Base-by-base conservation (phyloP, 2,113 vertebrate species). In the Colaptes auratus region DNA sequence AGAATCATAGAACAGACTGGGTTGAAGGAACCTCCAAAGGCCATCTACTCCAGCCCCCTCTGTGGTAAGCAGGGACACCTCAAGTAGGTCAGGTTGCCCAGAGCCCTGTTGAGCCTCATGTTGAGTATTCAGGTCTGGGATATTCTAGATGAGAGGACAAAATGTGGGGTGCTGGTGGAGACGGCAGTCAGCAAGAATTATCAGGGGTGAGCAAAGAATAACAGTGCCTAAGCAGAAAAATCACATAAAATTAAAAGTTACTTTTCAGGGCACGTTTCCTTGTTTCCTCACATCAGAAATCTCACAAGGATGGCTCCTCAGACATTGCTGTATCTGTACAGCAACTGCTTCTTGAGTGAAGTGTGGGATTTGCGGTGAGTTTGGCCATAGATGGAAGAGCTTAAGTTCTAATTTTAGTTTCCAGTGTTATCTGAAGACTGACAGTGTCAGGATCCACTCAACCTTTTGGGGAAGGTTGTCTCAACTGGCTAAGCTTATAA, bases 401-500 rank as follows among this genome's bases (percentile, higher is more conserved):
- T 10, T 48, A 33, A 70, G 76, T 66, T 65, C 11, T 77, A 18
- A 61, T 73, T 76, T 86, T 60, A 48, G 12, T 79, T 80, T 82
- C 35, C 25, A 90, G 28, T 66, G 36, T 69, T 88, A 73, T 10
- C 23, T 90, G 69, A 69, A 83, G 19, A 31, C 17, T 39, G 31
- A 35, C 1, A 3, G 66, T 60, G 10, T 50, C 46, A 58, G 23
- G 11, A 39, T 71, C 10, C 0, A 0, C 12, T 10, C n/a, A 66
- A 23, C 4, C 5, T 82, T 78, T 56, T 71, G 1, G 6, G 48
- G 24, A 58, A 80, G 10, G 4, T 53, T 70, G 11, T 59, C 25
- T 9, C 13, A 70, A 19, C 16, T n/a, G 25, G 36, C 31, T 67
- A 73, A 83, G 12, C 30, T 67, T 88, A 67, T 14, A 21, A 2